A percentile compares a stretch with the other conserved stretches of the same genome.
These are phyloP conservation scores for Mystacornis crossleyi DNA, from an alignment of 2,113 vertebrate genomes.

Conservation along the genomic window DNA sequence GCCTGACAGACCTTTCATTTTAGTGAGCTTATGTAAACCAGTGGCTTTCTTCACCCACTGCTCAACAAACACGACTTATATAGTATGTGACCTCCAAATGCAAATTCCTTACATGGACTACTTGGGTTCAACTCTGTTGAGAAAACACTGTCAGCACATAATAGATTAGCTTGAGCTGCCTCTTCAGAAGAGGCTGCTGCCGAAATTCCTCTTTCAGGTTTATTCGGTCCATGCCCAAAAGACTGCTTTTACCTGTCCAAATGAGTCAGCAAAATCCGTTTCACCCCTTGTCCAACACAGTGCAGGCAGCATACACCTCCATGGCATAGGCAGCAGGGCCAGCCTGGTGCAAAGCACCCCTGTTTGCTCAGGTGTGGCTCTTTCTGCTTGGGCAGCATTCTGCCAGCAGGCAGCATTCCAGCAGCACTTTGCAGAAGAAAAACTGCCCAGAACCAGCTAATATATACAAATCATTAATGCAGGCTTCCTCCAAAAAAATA, in stretches of 20 bases:
- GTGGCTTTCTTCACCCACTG: background rate
- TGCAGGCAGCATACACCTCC: accelerated
- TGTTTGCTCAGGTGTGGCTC: background rate
- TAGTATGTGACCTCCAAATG: background rate
- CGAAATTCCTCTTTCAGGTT: background rate
- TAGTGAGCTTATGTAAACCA: background rate
- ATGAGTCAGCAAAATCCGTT: background rate
- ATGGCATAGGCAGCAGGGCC: background rate
- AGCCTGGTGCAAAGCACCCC: background rate
- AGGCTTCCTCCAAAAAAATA: background rate
- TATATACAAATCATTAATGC: background rate
- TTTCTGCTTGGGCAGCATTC: background rate
- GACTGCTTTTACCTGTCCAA: background rate
- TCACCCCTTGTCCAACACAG: background rate
- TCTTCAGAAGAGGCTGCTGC: background rate
- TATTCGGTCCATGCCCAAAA: background rate
- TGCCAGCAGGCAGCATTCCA: background rate
- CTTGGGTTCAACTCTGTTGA: background rate
- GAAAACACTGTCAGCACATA: background rate
- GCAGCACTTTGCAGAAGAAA: background rate
- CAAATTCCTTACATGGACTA: background rate
- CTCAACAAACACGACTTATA: background rate
- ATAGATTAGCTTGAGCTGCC: background rate
- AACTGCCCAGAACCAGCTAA: background rate
- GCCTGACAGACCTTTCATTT: background rate